Conservation (phyloP, 2,888 invertebrate genomes). For the Orthonychiurus folsomi region DNA sequence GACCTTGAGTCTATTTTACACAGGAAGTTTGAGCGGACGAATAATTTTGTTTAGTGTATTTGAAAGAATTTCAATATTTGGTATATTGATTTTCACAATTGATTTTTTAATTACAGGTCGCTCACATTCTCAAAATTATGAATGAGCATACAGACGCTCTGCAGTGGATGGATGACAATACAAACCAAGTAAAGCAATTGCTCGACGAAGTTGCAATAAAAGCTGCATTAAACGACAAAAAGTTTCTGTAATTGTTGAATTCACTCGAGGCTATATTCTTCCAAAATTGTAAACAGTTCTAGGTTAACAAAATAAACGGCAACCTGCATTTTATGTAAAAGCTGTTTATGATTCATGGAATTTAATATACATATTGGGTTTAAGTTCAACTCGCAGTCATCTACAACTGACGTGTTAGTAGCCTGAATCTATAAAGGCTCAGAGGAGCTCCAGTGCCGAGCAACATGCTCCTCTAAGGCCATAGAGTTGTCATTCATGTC, state of each 20-base stretch:
- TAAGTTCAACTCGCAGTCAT: background rate
- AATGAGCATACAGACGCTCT: conserved; percentile 94
- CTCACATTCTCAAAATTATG: conserved; percentile 83
- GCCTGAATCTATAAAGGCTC: conserved; percentile 9
- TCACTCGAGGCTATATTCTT: too few species aligned
- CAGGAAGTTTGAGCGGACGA: background rate
- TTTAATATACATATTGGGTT: too few species aligned
- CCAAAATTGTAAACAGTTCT: too few species aligned
- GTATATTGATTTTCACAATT: conserved; percentile 9
- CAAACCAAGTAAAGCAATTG: conserved; percentile 64
- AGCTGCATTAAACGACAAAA: too few species aligned
- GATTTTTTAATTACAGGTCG: conserved; percentile 55
- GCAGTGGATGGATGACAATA: conserved; percentile 86
- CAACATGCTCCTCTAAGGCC: conserved; percentile 39
- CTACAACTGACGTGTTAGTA: conserved; percentile 2
- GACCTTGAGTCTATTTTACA: background rate
- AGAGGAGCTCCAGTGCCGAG: conserved; percentile 34
- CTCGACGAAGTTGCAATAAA: conserved; percentile 68
- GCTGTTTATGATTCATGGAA: too few species aligned
- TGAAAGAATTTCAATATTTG: too few species aligned
- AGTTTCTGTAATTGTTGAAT: too few species aligned
- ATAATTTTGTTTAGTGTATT: background rate
- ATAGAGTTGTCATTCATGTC: conserved; percentile 36
- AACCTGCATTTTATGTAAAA: too few species aligned
- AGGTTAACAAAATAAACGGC: too few species aligned